Evolutionary conservation across 2,888 invertebrate genomes (phyloP), one percentile per base, ranked within the genome.

Genomic region (Yponomeuta cagnagella): DNA sequence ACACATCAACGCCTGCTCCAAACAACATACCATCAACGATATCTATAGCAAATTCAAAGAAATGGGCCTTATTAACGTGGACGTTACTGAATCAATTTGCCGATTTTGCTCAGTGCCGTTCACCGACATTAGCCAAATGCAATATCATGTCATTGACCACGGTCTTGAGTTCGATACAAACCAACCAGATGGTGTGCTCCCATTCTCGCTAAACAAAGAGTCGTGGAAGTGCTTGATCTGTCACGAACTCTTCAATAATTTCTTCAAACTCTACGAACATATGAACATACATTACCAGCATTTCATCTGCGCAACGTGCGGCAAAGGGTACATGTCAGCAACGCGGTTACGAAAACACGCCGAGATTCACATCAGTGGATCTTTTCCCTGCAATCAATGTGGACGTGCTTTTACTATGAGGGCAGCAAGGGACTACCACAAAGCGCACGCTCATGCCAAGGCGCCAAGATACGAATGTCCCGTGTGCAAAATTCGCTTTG

Each of bases 281-380:
- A 91, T 91, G 90, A 91, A 91, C 70, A 72, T 80, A 0, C 91
- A 92, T 73, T 91, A 91, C 52, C 90, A 91, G 73, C 86, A 90
- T 75, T 89, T 89, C 37, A 90, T 91, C 66, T 92, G 91, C 73
- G 81, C 89, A 0, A 88, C 81, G 4, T 92, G 91, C 71, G 91
- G 91, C 0, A 91, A 91, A 74, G 91, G 90, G 0, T 92, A 85
- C 71, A 90, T 90, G 89, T 89, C 91, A 0, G 88, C 86, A 1
- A 83, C 83, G 0, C 80, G 91, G 31, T 71, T 91, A 70, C 82
- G 90, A n/a, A 90, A 89, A 74, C 91, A 92, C 76, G 85, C 87
- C 0, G 90, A 90, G 76, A 85, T 88, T 0, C 91, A 92, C 67
- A 81, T 88, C 33, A 82, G 83, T 2, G 91, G 91, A 0, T 83